These are phyloP conservation scores for Pristiophorus japonicus DNA, from an alignment of 2,113 vertebrate genomes.

Conservation along the genomic window DNA sequence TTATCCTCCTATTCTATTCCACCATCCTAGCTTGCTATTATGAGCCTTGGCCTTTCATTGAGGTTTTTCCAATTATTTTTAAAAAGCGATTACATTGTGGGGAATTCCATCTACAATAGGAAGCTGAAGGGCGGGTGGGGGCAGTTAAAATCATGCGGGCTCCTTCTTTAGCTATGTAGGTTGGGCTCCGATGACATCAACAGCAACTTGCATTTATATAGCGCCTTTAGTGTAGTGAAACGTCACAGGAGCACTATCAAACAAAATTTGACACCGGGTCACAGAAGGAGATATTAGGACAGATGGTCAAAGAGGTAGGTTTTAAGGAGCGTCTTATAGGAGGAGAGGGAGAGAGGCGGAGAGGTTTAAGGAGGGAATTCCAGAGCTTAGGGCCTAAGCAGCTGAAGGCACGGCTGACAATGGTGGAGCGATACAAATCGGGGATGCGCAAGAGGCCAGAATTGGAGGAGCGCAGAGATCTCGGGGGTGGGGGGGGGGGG, in stretches of 20 bases:
- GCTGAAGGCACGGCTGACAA: background rate
- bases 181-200: background rate
- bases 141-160: background rate
- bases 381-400: background rate
- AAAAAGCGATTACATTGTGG: background rate
- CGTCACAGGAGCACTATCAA: background rate
- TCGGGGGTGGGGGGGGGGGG: no score
- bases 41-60: background rate
- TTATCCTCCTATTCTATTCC: background rate
- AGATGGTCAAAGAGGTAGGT: background rate
- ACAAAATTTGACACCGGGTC: background rate
- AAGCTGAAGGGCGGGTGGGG: background rate
- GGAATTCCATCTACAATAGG: background rate
- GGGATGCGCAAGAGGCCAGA: background rate
- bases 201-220: background rate
- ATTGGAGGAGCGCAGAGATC: background rate
- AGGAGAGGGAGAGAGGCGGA: background rate
- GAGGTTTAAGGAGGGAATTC: background rate
- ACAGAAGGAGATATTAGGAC: no score
- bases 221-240: background rate
- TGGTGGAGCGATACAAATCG: background rate
- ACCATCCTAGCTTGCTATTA: background rate
- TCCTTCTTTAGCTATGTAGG: background rate
- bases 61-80: background rate
- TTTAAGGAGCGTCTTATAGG: background rate